A percentile compares a stretch with the other conserved stretches of the same genome.
phyloP scores from a whole-genome alignment of 1,140 invertebrate genomes.

The Drosophila watanabei region DNA sequence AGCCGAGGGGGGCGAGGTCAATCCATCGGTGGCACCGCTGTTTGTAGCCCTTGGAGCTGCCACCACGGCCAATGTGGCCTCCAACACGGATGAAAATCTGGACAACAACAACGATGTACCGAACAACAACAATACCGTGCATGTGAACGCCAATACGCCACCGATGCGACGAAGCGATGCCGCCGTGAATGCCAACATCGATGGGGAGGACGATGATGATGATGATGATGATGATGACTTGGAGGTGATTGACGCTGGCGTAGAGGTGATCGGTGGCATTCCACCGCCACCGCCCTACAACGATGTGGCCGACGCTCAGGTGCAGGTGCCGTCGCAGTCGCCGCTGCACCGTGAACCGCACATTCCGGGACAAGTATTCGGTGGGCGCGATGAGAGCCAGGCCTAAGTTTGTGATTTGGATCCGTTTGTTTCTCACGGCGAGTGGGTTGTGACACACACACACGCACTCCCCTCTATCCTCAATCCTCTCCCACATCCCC shows the following conservation, averaged over 20 bases:
- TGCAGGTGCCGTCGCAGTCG: slow-evolving; percentile 56
- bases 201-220: slow-evolving; percentile 37
- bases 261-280: slow-evolving; percentile 45
- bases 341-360: slow-evolving; percentile 52
- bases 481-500: slow-evolving; percentile 1
- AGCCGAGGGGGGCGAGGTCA: slow-evolving; percentile 35
- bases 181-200: slow-evolving; percentile 39
- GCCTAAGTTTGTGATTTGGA: slow-evolving; percentile 74
- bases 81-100: slow-evolving; percentile 58
- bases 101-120: slow-evolving; percentile 82
- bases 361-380: slow-evolving; percentile 66
- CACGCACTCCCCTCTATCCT: background rate
- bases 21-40: slow-evolving; percentile 44
- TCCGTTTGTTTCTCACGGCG: slow-evolving; percentile 48
- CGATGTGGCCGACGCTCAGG: slow-evolving; percentile 54
- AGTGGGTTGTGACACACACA: slow-evolving; percentile 51
- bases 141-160: slow-evolving; percentile 82
- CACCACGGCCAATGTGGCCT: slow-evolving; percentile 37
- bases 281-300: slow-evolving; percentile 75
- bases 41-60: slow-evolving; percentile 61
- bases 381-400: slow-evolving; percentile 72
- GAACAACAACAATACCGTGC: slow-evolving; percentile 83
- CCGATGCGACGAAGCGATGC: slow-evolving; percentile 78
- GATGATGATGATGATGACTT: slow-evolving; percentile 69
- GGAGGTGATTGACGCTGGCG: slow-evolving; percentile 62